Evolutionary conservation across 2,797 vertebrate species (phyloP), one percentile per base, ranked within the genome.

Genomic region (Betta splendens): DNA sequence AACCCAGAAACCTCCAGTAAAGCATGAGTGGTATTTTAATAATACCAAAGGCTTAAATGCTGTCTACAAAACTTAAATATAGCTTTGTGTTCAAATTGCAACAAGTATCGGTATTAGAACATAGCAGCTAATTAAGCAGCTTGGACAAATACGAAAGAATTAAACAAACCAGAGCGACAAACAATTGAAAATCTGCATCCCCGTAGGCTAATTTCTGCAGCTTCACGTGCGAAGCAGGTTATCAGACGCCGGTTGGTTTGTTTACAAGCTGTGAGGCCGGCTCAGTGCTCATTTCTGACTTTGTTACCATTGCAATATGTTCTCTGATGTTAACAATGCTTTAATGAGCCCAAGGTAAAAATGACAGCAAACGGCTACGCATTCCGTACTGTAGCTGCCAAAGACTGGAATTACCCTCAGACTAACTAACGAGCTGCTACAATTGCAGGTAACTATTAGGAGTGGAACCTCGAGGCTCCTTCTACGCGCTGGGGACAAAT

Each of bases 1-100:
- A 52, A 42, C 18, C 54, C 11, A 23, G 18, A 48, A 49, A 59
- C 33, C 9, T 17, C 48, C 32, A 39, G 13, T 35, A 6, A 1
- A 32, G 13, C 32, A 12, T 32, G 39, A 31, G 37, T 31, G 3
- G 16, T 5, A 15, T 15, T 23, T 18, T 4, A 16, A 4, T 26
- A 21, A 48, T 9, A 22, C 7, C 7, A 5, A 12, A 5, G 11
- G n/a, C 15, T 32, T 12, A 33, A 3, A 3, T 2, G 9, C 12
- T 35, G 11, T 7, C n/a, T n/a, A 11, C 15, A 9, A n/a, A 26
- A 10, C 36, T 3, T n/a, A n/a, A 49, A 44, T n/a, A 15, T 13
- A 23, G n/a, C 16, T 13, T n/a, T 28, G 35, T 26, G 28, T 5
- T 25, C 25, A 2, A 28, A 28, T 28, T 15, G 25, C 50, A n/a